A percentile compares a stretch with the other conserved stretches of the same genome.
Evolutionary conservation across 2,797 vertebrate genomes (phyloP).

Genomic region (Crocodylus rhombifer): DNA sequence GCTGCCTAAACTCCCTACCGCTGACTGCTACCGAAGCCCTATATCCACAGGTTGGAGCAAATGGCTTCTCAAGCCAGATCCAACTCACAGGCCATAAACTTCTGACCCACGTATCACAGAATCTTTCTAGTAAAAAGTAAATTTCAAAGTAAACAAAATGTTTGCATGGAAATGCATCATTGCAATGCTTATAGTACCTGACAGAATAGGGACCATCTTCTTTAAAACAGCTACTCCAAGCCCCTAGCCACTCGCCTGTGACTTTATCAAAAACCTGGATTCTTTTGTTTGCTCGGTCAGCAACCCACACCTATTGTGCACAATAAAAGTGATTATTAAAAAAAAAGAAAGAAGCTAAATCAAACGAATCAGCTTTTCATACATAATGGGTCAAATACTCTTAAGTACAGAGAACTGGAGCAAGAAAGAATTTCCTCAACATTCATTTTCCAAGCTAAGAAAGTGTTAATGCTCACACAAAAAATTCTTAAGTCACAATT

Average conservation of each 20-base stretch:
- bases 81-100: too few relatives aligned
- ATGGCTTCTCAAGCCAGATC: too few relatives aligned
- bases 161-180: neutral
- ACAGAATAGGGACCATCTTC: conserved; percentile 94
- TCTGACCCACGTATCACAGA: too few relatives aligned
- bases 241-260: conserved; percentile 93
- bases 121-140: too few relatives aligned
- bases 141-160: neutral
- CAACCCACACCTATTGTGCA: conserved; percentile 91
- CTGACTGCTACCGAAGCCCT: too few relatives aligned
- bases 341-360: neutral
- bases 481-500: neutral
- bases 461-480: neutral
- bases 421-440: neutral
- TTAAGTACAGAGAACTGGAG: neutral
- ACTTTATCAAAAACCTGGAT: conserved; percentile 93
- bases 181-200: conserved; percentile 74
- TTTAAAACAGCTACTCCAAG: conserved; percentile 91
- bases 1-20: too few relatives aligned
- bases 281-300: conserved; percentile 93
- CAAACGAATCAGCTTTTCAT: neutral
- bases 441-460: neutral
- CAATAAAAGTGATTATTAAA: neutral
- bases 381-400: neutral
- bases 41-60: too few relatives aligned